These are phyloP conservation scores for Cerastoderma edule DNA, from an alignment of 2,888 invertebrate species.

Conservation along the genomic window DNA sequence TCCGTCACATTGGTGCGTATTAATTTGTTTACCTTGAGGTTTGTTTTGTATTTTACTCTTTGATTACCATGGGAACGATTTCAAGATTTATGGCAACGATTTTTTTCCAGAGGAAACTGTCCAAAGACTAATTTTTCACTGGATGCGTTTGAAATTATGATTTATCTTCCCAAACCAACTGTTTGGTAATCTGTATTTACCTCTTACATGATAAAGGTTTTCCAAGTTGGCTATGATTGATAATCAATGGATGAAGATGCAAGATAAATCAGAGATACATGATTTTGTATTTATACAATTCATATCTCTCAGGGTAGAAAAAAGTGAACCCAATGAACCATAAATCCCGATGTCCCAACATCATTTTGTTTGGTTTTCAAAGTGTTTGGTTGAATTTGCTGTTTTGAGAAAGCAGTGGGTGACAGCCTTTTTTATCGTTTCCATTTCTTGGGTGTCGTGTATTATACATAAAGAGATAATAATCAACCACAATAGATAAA, in stretches of 20 bases:
- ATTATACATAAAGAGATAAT: too few relatives aligned
- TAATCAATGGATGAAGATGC: background rate
- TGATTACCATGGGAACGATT: constrained; percentile 52
- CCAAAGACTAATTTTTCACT: constrained; percentile 9
- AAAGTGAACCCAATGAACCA: too few relatives aligned
- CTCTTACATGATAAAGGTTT: background rate
- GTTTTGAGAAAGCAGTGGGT: too few relatives aligned
- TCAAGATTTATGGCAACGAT: constrained; percentile 28
- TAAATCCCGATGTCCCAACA: too few relatives aligned
- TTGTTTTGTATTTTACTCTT: constrained; percentile 42
- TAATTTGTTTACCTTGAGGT: constrained; percentile 43
- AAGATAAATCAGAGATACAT: background rate
- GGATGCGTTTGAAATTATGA: constrained; percentile 1
- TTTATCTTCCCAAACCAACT: constrained; percentile 3
- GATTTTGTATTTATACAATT: too few relatives aligned
- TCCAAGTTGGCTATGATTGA: background rate
- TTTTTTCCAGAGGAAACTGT: constrained; percentile 13
- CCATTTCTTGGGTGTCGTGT: too few relatives aligned
- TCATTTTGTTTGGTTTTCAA: too few relatives aligned
- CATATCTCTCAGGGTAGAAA: too few relatives aligned
- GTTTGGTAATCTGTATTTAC: constrained; percentile 3
- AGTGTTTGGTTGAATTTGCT: too few relatives aligned
- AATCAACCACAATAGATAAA: too few relatives aligned
- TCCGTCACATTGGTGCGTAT: constrained; percentile 38
- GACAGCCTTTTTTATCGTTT: too few relatives aligned